Evolutionary conservation across 2,797 vertebrate genomes (phyloP).

Genomic region (Propithecus perrieri): DNA sequence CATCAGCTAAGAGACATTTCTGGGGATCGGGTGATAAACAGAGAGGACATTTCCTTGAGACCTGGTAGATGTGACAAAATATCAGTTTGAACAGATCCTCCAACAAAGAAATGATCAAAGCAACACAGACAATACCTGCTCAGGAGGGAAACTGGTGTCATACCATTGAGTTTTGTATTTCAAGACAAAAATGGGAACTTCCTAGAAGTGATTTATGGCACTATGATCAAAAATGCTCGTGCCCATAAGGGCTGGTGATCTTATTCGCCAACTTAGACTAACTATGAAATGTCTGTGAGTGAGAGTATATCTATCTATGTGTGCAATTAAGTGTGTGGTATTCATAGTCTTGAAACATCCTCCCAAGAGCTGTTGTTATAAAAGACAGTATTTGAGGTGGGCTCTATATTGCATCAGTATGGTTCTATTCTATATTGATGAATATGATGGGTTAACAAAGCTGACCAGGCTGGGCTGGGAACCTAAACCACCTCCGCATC

Average conservation of each 20-base stretch:
- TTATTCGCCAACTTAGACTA: neutral
- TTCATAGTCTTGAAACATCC: neutral
- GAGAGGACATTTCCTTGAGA: neutral
- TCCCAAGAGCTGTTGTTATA: neutral
- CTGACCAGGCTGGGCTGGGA: neutral
- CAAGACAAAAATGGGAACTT: neutral
- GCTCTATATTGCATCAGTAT: neutral
- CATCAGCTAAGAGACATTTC: neutral
- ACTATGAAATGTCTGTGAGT: neutral
- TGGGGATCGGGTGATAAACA: neutral
- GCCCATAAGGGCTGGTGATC: neutral
- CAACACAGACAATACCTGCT: neutral
- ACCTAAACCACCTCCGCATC: neutral
- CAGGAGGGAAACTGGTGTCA: neutral
- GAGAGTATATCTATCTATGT: neutral
- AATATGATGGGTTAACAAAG: neutral
- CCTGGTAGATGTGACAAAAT: neutral
- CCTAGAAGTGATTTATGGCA: neutral
- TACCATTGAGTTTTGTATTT: neutral
- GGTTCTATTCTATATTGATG: neutral
- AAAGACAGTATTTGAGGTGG: neutral
- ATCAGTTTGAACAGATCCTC: neutral
- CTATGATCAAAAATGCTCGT: neutral
- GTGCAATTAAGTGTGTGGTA: neutral
- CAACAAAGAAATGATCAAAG: neutral